A percentile compares a stretch with the other conserved stretches of the same genome.
phyloP scores from a whole-genome alignment of 2,888 invertebrate genomes.

The Psococerastis gibbosa region DNA sequence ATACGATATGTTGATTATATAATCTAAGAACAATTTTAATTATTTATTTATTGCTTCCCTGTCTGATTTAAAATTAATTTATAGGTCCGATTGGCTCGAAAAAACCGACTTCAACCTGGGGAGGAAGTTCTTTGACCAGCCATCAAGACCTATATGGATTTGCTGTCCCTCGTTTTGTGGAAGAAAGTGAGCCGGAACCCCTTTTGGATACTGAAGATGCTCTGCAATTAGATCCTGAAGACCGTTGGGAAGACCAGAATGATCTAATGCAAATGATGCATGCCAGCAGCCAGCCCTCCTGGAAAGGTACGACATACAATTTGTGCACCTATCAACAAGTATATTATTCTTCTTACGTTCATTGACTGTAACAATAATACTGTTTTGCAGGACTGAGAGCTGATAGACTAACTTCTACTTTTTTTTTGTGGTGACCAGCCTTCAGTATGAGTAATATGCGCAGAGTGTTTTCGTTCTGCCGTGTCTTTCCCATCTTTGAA shows the following conservation, averaged over 20 bases:
- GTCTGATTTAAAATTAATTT: too few relatives aligned
- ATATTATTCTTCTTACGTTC: neutral
- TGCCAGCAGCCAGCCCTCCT: neutral
- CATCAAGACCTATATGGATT: slow-evolving; percentile 7
- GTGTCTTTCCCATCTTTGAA: too few relatives aligned
- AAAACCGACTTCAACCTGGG: slow-evolving; percentile 14
- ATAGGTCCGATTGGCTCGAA: slow-evolving; percentile 28
- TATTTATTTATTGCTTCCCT: too few relatives aligned
- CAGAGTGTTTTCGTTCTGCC: too few relatives aligned
- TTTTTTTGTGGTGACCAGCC: too few relatives aligned
- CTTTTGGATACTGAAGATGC: neutral
- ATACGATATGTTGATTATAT: too few relatives aligned
- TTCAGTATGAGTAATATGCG: too few relatives aligned
- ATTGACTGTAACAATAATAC: neutral
- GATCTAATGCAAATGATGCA: neutral
- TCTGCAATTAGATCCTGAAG: neutral
- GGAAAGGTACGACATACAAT: slow-evolving; percentile 9
- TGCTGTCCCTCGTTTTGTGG: slow-evolving; percentile 13
- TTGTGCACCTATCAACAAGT: too few relatives aligned
- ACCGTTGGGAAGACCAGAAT: slow-evolving; percentile 2
- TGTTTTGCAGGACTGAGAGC: too few relatives aligned
- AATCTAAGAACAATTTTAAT: too few relatives aligned
- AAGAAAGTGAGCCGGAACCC: slow-evolving; percentile 17
- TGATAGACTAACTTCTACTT: too few relatives aligned
- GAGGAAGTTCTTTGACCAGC: slow-evolving; percentile 12